Evolutionary conservation across 2,888 invertebrate genomes (phyloP).

Genomic region (Drosophila helvetica): DNA sequence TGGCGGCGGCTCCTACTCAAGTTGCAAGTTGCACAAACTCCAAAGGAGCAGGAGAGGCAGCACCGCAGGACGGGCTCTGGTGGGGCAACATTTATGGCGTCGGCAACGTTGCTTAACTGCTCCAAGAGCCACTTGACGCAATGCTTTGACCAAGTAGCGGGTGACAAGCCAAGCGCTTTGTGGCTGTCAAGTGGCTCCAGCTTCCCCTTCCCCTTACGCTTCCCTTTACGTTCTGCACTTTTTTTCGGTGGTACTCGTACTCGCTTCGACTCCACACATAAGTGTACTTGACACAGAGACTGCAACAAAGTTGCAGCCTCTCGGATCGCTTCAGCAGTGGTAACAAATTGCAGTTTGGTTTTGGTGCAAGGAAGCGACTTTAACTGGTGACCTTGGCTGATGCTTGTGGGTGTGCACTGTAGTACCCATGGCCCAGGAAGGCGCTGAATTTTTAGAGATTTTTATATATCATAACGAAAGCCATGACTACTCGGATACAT

Average conservation of each 20-base stretch:
- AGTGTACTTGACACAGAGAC: constrained; percentile 65
- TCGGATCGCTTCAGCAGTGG: constrained; percentile 38
- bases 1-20: constrained; percentile 11
- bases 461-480: no score
- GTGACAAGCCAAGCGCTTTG: constrained; percentile 78
- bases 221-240: constrained; percentile 1
- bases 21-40: constrained; percentile 28
- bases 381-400: constrained; percentile 34
- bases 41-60: constrained; percentile 23
- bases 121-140: constrained; percentile 71
- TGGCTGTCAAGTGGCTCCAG: constrained; percentile 72
- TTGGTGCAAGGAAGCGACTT: constrained; percentile 12
- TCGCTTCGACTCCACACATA: constrained; percentile 67
- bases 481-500: no score
- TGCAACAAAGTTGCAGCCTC: constrained; percentile 41
- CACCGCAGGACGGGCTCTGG: constrained; percentile 30
- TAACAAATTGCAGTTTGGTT: constrained; percentile 19
- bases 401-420: constrained; percentile 16
- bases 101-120: constrained; percentile 71
- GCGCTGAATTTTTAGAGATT: no score
- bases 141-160: constrained; percentile 76
- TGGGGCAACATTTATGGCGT: constrained; percentile 71
- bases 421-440: not conserved
- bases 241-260: constrained; percentile 42
- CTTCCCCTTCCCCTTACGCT: not conserved